Conservation (phyloP, 2,113 vertebrate genomes). For the Ptilorrhoa leucosticta region DNA sequence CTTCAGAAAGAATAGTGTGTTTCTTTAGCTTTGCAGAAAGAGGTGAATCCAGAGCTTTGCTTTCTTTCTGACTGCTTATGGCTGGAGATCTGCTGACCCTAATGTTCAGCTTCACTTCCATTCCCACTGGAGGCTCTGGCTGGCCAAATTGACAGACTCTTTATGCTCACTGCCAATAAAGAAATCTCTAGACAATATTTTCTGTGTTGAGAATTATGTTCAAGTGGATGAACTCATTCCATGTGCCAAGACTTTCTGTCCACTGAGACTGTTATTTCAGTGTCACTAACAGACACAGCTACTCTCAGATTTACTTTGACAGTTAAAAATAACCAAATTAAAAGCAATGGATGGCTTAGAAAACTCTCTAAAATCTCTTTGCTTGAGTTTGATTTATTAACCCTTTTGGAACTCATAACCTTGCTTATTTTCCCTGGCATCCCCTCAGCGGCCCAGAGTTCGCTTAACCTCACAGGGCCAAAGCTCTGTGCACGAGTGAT, state of each 20-base stretch:
- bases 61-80: neutral
- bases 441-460: neutral
- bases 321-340: neutral
- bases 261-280: neutral
- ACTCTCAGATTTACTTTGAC: neutral
- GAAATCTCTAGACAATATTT: neutral
- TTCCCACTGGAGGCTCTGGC: neutral
- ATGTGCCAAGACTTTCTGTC: neutral
- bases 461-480: neutral
- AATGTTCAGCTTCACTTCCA: neutral
- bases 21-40: neutral
- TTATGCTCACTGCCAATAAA: neutral
- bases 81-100: neutral
- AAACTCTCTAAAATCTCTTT: neutral
- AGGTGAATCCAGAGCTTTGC: neutral
- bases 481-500: fast-evolving
- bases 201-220: neutral
- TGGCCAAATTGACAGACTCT: neutral
- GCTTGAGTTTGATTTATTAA: neutral
- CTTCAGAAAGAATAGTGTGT: neutral
- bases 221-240: neutral
- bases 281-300: neutral
- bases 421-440: neutral
- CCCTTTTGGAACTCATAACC: neutral
- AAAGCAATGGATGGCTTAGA: neutral